phyloP scores from a whole-genome alignment of 2,113 vertebrate genomes.

The Actenoides lindsayi region DNA sequence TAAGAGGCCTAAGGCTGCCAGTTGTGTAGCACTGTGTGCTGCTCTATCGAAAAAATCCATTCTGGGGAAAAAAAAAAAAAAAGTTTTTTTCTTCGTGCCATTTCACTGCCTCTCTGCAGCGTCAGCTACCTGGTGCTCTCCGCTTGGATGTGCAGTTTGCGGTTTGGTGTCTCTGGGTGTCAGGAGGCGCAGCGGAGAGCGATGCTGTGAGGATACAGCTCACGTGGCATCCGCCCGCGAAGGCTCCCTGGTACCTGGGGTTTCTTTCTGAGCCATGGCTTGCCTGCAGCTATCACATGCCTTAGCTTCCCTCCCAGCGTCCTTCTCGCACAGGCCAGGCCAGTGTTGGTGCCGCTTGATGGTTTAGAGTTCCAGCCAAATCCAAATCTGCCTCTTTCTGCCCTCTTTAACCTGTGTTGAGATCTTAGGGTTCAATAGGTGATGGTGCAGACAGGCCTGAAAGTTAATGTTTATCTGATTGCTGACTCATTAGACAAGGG shows the following conservation, averaged over 20 bases:
- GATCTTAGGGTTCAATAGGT: not conserved
- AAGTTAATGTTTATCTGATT: not conserved
- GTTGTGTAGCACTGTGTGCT: not conserved
- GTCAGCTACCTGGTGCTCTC: not conserved
- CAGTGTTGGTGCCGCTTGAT: not conserved
- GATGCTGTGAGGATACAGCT: not conserved
- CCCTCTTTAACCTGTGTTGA: not conserved
- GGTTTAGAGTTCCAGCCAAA: not conserved
- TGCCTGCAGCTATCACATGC: not conserved
- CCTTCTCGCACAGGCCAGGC: not conserved
- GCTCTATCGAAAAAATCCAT: not conserved
- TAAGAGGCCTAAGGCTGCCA: not conserved
- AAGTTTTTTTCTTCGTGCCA: not conserved
- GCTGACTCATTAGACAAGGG: not conserved
- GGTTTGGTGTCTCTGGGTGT: rapidly evolving
- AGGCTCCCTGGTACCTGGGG: not conserved
- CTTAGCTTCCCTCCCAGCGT: not conserved
- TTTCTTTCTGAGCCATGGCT: not conserved
- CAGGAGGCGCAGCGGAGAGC: not conserved
- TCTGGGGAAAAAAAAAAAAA: not conserved
- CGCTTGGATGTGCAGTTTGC: rapidly evolving
- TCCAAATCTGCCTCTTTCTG: not conserved
- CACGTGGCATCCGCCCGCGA: rapidly evolving
- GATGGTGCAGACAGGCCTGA: not conserved
- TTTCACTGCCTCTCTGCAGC: not conserved